Conservation (phyloP, 2,888 invertebrate genomes). For the Meteorus cinctellus region DNA sequence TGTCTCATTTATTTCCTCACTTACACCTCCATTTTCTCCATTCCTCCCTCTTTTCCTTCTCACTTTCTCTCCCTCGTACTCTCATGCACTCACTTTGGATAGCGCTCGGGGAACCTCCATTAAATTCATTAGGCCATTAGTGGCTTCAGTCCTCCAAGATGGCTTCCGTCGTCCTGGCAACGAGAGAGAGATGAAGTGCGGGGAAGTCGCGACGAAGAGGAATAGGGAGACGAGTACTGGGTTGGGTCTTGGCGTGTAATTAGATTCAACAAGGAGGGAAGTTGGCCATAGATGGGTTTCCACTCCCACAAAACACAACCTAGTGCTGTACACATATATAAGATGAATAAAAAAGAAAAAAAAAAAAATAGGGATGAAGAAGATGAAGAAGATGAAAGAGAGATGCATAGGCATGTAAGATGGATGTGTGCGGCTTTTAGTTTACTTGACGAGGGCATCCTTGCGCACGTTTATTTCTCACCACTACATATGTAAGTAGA, state of each 20-base stretch:
- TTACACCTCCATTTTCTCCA: slow-evolving; percentile 33
- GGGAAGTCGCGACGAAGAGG: slow-evolving; percentile 40
- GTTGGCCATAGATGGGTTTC: slow-evolving; percentile 43
- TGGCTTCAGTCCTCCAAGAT: slow-evolving; percentile 74
- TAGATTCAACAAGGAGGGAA: slow-evolving; percentile 72
- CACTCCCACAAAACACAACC: neutral
- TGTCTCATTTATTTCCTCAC: slow-evolving; percentile 37
- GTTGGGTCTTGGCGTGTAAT: slow-evolving; percentile 70
- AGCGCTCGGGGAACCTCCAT: slow-evolving; percentile 66
- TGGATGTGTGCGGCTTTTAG: slow-evolving; percentile 11
- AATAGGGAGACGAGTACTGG: slow-evolving; percentile 32
- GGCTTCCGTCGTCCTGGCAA: slow-evolving; percentile 73
- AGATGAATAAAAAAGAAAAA: neutral
- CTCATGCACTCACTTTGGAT: slow-evolving; percentile 34
- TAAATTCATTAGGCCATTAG: slow-evolving; percentile 74
- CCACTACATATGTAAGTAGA: slow-evolving; percentile 26
- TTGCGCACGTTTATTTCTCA: slow-evolving; percentile 26
- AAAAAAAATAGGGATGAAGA: neutral
- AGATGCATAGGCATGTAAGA: neutral
- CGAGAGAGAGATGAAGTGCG: slow-evolving; percentile 50
- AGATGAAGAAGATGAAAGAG: slow-evolving; percentile 28
- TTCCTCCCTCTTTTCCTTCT: slow-evolving; percentile 42
- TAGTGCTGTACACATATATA: slow-evolving; percentile 48
- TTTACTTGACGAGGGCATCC: slow-evolving; percentile 28
- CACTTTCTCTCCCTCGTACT: slow-evolving; percentile 33